These are phyloP conservation scores for Orientallactaga sibirica DNA, from an alignment of 2,797 vertebrate species.

Conservation along the genomic window DNA sequence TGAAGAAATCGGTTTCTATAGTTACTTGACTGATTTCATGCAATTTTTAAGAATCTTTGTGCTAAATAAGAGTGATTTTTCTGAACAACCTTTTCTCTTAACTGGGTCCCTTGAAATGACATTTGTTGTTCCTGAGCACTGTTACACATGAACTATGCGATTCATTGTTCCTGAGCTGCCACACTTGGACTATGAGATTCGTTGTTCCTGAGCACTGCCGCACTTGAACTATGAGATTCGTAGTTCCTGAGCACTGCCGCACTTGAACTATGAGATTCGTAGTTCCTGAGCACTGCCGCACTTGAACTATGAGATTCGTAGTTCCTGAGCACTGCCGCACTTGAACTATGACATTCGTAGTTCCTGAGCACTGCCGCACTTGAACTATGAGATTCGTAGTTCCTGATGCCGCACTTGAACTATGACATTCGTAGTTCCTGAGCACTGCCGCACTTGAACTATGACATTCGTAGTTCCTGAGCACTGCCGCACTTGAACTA, in stretches of 20 bases:
- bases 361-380: constrained; percentile 30
- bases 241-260: no score
- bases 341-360: constrained; percentile 39
- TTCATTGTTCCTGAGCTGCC: constrained; percentile 90
- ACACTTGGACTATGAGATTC: constrained; percentile 89
- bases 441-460: constrained; percentile 83
- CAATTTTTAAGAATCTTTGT: constrained; percentile 91
- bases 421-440: constrained; percentile 88
- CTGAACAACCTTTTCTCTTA: constrained; percentile 90
- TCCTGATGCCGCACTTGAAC: constrained; percentile 80
- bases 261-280: constrained; percentile 91
- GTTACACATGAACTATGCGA: constrained; percentile 88
- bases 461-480: no score
- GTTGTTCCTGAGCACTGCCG: constrained; percentile 89
- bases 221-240: constrained; percentile 60
- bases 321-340: constrained; percentile 87
- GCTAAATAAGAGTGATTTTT: constrained; percentile 89
- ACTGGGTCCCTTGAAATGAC: constrained; percentile 92
- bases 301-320: constrained; percentile 90
- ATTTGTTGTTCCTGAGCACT: constrained; percentile 91
- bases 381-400: constrained; percentile 92
- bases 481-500: no score
- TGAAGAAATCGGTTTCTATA: constrained; percentile 94
- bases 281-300: constrained; percentile 86
- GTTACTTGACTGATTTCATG: constrained; percentile 92